Percentiles rank a stretch among this genome's conserved stretches.
Evolutionary conservation across 2,888 invertebrate genomes (phyloP).

Genomic region (Tetragonula carbonaria): DNA sequence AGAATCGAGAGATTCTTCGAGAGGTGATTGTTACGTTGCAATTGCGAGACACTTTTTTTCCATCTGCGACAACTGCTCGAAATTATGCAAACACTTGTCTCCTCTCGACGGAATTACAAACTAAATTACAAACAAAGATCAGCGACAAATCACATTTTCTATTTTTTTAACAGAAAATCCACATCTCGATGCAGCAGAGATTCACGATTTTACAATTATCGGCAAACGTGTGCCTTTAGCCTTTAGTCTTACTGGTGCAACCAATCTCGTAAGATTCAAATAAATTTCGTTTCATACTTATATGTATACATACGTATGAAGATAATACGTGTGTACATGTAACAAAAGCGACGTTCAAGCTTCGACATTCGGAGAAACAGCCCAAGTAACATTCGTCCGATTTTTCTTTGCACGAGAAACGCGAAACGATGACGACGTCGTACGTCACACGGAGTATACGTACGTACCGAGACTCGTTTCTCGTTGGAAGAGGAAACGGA

Average conservation of each 20-base stretch:
- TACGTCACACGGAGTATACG: no score
- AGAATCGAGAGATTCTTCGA: neutral
- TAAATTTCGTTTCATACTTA: no score
- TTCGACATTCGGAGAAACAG: neutral
- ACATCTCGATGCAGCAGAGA: no score
- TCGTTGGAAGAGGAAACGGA: constrained; percentile 1
- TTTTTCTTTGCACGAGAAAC: neutral
- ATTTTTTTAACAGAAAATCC: no score
- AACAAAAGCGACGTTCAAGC: neutral
- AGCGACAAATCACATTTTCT: no score
- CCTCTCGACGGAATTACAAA: neutral
- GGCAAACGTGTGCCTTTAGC: no score
- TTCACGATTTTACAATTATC: no score
- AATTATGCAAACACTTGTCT: neutral
- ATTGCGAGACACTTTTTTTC: constrained; percentile 7
- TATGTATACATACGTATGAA: no score
- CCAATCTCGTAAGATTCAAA: no score
- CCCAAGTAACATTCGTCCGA: neutral
- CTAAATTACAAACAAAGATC: no score
- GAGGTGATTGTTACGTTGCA: neutral
- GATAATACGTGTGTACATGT: neutral
- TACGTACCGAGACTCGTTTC: neutral
- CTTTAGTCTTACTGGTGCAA: no score
- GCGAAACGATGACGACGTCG: neutral
- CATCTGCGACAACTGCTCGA: neutral